Evolutionary conservation across 2,797 vertebrate species (phyloP), one percentile per base, ranked within the genome.

Genomic region (Chaenodraco wilsoni): DNA sequence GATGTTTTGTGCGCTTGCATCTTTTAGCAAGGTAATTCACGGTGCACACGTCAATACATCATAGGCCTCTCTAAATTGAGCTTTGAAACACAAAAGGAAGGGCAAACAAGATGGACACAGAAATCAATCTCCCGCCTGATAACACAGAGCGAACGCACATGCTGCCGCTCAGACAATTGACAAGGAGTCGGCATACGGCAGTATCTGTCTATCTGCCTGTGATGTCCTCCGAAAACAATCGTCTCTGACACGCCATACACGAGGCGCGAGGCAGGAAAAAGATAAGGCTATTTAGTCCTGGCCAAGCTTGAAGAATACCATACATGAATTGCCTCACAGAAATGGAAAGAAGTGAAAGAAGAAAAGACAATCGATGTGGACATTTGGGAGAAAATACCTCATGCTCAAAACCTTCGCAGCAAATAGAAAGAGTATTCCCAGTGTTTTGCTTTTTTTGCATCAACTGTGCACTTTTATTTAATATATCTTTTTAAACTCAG

Each of bases 91-190:
- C 88, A 92, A 91, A 91, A 85, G 86, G 90, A 90, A 89, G 87
- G 87, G 86, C 89, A 92, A 92, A 90, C 87, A 77, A 87, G 88
- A 91, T 86, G 87, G 90, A 92, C 88, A 81, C 78, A 83, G 87
- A 91, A 92, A 94, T 94, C 93, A 94, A 92, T 94, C 87, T 92
- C 77, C 73, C 45, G 79, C 68, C 88, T 84, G 90, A 89, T 92
- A 87, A 90, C 84, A 72, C 76, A 23, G 71, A 87, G 74, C 13
- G 80, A 82, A 69, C 55, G 71, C 80, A 71, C 79, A 79, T 16
- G 72, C 84, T 56, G 85, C 79, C 66, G 65, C 88, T 83, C 76
- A 0, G 62, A 74, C 76, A 78, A 83, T 74, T 85, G 90, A 91
- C 89, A 79, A 81, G 86, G 75, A 85, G 81, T 74, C 62, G 33